Evolutionary conservation across 2,797 vertebrate genomes (phyloP).

Genomic region (Limnodromus scolopaceus): DNA sequence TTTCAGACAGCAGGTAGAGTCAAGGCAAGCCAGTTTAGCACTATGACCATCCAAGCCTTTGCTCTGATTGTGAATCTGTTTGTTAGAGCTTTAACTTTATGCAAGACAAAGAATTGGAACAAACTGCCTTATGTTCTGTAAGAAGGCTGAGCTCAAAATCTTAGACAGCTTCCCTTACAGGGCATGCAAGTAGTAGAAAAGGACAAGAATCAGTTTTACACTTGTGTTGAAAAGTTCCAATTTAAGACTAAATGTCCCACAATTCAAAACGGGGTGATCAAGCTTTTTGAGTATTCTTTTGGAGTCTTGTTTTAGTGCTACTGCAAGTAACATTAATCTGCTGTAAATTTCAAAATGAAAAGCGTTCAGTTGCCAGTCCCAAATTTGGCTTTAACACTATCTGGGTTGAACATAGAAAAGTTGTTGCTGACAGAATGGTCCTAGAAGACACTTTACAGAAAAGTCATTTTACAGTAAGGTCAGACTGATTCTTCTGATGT

Average conservation of each 20-base stretch:
- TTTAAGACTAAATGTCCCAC: neutral
- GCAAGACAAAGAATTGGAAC: neutral
- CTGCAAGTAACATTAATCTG: neutral
- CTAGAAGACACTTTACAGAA: neutral
- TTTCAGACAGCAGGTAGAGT: neutral
- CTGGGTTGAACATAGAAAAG: neutral
- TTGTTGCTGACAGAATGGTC: neutral
- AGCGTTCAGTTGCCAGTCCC: neutral
- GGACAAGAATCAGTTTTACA: neutral
- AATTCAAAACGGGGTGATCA: neutral
- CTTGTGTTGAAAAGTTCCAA: neutral
- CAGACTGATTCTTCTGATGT: neutral
- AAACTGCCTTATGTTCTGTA: neutral
- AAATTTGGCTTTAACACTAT: neutral
- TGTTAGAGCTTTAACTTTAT: neutral
- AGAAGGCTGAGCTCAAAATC: neutral
- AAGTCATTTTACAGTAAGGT: neutral
- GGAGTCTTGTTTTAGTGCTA: neutral
- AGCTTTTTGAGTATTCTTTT: neutral
- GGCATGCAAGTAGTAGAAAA: neutral
- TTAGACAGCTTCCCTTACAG: neutral
- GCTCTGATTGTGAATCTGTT: neutral
- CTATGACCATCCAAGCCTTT: accelerated
- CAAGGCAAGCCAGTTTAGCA: neutral
- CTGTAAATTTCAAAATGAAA: neutral